Conservation (phyloP, 2,888 invertebrate genomes). For the Cryptocephalus primarius region DNA sequence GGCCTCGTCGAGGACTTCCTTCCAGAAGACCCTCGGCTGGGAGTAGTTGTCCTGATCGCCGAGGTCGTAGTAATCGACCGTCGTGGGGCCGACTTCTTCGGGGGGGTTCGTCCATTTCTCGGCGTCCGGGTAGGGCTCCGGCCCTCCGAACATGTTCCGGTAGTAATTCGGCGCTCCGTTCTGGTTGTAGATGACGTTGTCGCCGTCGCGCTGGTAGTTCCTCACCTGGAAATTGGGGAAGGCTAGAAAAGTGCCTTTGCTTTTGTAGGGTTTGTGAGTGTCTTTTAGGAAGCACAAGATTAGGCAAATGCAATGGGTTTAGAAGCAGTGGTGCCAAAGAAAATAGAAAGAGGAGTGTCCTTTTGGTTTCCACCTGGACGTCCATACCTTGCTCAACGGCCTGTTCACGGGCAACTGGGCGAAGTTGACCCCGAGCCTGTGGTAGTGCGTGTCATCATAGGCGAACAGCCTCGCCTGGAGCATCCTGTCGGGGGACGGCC, state of each 20-base stretch:
- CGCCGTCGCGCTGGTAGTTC: conserved; percentile 84
- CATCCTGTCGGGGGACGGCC: conserved; percentile 85
- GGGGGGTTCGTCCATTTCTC: conserved; percentile 47
- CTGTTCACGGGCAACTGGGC: conserved; percentile 88
- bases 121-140: conserved; percentile 50
- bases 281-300: too few relatives aligned
- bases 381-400: conserved; percentile 45
- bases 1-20: conserved; percentile 60
- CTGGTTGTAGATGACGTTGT: conserved; percentile 65
- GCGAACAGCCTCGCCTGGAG: conserved; percentile 74
- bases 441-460: conserved; percentile 81
- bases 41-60: conserved; percentile 76
- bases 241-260: not conserved
- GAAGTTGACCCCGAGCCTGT: conserved; percentile 81
- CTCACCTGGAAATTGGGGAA: conserved; percentile 42
- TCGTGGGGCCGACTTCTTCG: conserved; percentile 49
- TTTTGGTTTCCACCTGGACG: too few relatives aligned
- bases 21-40: conserved; percentile 72
- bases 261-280: too few relatives aligned
- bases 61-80: conserved; percentile 64
- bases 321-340: too few relatives aligned
- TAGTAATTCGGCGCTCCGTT: conserved; percentile 84
- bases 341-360: too few relatives aligned
- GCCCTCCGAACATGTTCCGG: conserved; percentile 89
- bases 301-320: too few relatives aligned